Conservation (phyloP, 2,113 vertebrate species). For the Xenopus borealis region DNA sequence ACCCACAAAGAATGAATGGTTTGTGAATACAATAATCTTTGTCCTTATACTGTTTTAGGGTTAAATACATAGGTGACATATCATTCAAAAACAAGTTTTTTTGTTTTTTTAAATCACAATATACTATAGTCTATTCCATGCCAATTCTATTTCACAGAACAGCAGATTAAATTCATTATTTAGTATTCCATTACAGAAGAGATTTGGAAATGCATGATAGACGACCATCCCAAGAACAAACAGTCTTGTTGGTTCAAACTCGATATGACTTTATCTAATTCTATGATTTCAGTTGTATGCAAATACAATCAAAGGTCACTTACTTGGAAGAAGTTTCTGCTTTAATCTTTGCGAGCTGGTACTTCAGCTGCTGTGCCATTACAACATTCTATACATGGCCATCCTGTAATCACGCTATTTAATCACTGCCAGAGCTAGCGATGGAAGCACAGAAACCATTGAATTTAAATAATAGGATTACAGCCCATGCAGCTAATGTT, state of each 20-base stretch:
- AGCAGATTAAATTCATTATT: constrained; percentile 36
- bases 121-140: not conserved
- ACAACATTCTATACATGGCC: constrained; percentile 15
- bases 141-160: constrained; percentile 7
- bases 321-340: constrained; percentile 10
- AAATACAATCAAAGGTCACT: constrained; percentile 42
- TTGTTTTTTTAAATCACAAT: not conserved
- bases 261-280: constrained; percentile 38
- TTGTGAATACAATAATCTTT: not conserved
- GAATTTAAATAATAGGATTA: constrained; percentile 43
- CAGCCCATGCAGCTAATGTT: constrained; percentile 5
- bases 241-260: constrained; percentile 19
- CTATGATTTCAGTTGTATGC: constrained; percentile 39
- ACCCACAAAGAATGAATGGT: no score
- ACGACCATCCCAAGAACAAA: constrained; percentile 24
- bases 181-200: constrained; percentile 31
- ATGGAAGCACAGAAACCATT: constrained; percentile 33
- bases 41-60: not conserved
- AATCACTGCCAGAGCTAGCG: constrained; percentile 37
- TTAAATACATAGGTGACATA: not conserved
- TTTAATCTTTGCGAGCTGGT: constrained; percentile 21
- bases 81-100: no score
- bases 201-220: constrained; percentile 26
- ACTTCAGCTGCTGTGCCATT: constrained; percentile 22
- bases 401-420: constrained; percentile 25